Evolutionary conservation across 2,113 vertebrate genomes (phyloP), one percentile per base, ranked within the genome.

Genomic region (Nycticebus coucang): DNA sequence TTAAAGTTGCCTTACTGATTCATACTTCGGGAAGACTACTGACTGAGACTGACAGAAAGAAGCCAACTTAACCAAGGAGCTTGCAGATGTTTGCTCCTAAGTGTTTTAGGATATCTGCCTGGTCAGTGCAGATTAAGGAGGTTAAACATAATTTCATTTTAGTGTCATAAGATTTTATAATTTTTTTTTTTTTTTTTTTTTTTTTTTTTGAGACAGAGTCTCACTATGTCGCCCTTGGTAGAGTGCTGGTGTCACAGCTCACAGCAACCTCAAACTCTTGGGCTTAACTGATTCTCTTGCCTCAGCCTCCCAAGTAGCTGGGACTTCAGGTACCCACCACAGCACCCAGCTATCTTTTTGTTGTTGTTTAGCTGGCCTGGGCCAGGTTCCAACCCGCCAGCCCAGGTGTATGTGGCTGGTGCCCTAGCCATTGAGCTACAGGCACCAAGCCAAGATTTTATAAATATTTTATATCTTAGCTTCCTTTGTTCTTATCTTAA

Each of bases 141-240:
- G 4, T 53, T 66, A 28, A 71, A 41, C 81, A 37, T 75, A 85
- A 79, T 66, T 74, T 68, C 30, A 50, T 80, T 87, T 88, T 88
- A 62, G 77, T 86, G 41, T 93, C 28, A 28, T 75, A 84, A 78
- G 24, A 9, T 72, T 37, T 90, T 89, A 26, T 17, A 77, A 85
- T 72, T 37, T 90, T 89, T 72, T 37, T 90, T 89, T 41, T 41
- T 41, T 41, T 72, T 37, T 90, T 89, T 72, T 37, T 90, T 89
- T 41, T 41, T 41, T 41, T 41, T 41, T 41, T 41, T 41, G 41
- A 41, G 41, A 41, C 41, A 41, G 41, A 41, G 5, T 41, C 41
- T 41, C 41, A 41, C 5, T 41, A 41, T 41, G 41, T 41, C 41
- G 5, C 41, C 41, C 41, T 41, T 41, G 41, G 41, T 41, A 41